Percentiles rank a stretch among this genome's conserved stretches.
Conservation (phyloP, 2,888 invertebrate species). For the Metalampra italica region DNA sequence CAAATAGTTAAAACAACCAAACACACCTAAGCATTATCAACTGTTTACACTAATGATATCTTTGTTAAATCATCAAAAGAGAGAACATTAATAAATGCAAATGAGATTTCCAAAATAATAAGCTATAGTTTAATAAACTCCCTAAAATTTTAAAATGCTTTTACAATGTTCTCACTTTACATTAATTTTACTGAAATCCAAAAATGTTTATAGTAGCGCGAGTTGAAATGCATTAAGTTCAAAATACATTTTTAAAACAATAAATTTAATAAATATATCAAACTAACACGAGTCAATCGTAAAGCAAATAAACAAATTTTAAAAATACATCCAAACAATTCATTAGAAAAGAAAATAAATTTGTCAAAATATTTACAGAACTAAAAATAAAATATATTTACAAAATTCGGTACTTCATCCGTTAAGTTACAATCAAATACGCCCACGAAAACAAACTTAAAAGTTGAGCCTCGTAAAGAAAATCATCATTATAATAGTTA, state of each 20-base stretch:
- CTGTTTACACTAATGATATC: background rate
- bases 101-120: background rate
- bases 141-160: background rate
- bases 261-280: too few relatives aligned
- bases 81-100: background rate
- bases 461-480: too few relatives aligned
- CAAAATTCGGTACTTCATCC: constrained; percentile 14
- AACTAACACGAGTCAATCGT: too few relatives aligned
- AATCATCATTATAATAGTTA: too few relatives aligned
- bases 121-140: background rate
- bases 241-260: background rate
- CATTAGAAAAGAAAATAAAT: constrained; percentile 4
- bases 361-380: constrained; percentile 4
- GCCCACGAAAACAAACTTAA: too few relatives aligned
- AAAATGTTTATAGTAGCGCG: background rate
- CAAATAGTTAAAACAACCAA: background rate
- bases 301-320: too few relatives aligned
- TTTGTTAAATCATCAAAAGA: background rate
- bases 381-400: constrained; percentile 10
- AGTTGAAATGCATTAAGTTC: too few relatives aligned
- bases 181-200: background rate
- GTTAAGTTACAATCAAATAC: too few relatives aligned
- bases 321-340: constrained; percentile 5
- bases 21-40: background rate
- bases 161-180: constrained; percentile 1